Evolutionary conservation across 2,888 invertebrate genomes (phyloP).

Genomic region (Eupithecia exiguata): DNA sequence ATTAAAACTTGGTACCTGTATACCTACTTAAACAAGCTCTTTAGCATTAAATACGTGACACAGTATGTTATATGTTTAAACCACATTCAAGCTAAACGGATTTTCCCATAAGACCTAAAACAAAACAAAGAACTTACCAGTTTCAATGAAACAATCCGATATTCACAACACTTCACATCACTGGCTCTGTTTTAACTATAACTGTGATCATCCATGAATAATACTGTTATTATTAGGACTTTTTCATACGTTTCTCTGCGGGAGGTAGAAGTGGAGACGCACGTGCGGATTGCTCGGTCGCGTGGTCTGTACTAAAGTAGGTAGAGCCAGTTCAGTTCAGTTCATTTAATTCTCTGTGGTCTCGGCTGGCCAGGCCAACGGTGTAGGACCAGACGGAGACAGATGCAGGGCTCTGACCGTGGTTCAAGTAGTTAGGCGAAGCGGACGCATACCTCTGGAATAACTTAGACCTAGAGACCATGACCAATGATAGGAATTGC

Average conservation of each 20-base stretch:
- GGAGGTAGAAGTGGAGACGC: constrained; percentile 53
- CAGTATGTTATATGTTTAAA: constrained; percentile 5
- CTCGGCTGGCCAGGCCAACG: constrained; percentile 1
- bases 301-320: constrained; percentile 34
- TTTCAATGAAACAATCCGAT: constrained; percentile 41
- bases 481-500: constrained; percentile 1
- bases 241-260: constrained; percentile 60
- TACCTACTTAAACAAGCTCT: background rate
- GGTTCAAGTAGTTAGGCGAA: constrained; percentile 46
- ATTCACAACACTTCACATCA: constrained; percentile 40
- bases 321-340: background rate
- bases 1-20: background rate
- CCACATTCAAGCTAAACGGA: constrained; percentile 19
- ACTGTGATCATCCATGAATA: constrained; percentile 47
- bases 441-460: constrained; percentile 43
- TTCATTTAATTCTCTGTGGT: background rate
- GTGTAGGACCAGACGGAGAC: constrained; percentile 4
- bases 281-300: constrained; percentile 41
- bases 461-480: constrained; percentile 15
- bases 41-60: constrained; percentile 8
- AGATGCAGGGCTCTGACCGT: constrained; percentile 26
- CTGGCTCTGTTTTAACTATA: constrained; percentile 17
- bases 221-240: constrained; percentile 59
- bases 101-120: constrained; percentile 29
- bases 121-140: constrained; percentile 41